Base-by-base conservation (phyloP, 2,888 invertebrate genomes). In the Itoplectis maculator region DNA sequence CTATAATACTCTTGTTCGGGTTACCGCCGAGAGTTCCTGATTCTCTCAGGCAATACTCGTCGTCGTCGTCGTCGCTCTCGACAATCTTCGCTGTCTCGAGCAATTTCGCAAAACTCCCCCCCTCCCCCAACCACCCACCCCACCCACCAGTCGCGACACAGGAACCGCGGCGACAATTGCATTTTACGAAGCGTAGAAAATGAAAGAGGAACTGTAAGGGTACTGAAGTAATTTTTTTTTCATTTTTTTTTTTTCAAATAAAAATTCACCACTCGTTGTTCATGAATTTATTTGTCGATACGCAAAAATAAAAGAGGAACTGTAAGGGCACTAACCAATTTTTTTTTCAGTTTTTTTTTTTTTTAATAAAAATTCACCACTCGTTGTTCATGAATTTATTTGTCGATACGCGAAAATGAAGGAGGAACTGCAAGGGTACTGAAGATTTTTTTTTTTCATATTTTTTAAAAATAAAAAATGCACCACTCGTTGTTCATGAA, bases 1-100 rank as follows among this genome's bases (percentile, higher is more conserved):
- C 76, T 76, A 79, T 79, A 72, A 79, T 77, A 79, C 61, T 77
- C 79, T 75, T 40, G 82, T 79, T 82, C 79, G 51, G 45, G 70
- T 77, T 40, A 37, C 49, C 79, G 23, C 61, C 15, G 23, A 47
- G 63, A 80, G 79, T 83, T 83, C 82, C 82, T 83, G 79, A 79
- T 83, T 80, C 76, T 29, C 68, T 68, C 72, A 72, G 72, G 75
- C 79, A 72, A 79, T 78, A 81, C 54, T 81, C 72, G 54, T 79
- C 82, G 70, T 29, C 29, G 29, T 81, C 72, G 54, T 79, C 82
- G 70, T 29, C 29, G 29, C 29, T 29, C 75, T 61, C 82, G 40
- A 76, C 82, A 73, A 73, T 45, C 42, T 63, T 63, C 49, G 42
- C 42, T 11, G 76, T 72, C 75, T 77, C 79, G 72, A 72, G 63